Conservation (phyloP, 2,797 vertebrate genomes). For the Phoxinus dragarum region DNA sequence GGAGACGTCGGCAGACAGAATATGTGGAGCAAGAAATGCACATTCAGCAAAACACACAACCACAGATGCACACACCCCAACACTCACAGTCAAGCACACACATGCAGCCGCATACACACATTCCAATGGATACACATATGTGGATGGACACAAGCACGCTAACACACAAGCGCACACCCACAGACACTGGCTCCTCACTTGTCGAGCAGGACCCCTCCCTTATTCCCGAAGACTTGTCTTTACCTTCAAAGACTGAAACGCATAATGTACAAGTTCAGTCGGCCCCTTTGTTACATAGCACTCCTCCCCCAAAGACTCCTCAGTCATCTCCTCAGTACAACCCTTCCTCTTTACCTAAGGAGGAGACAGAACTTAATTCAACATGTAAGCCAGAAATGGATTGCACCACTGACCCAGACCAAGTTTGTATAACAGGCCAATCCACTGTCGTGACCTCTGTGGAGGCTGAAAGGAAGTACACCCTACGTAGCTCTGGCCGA, state of each 20-base stretch:
- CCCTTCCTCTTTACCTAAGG: conserved; percentile 58
- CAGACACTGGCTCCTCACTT: conserved; percentile 38
- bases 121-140: conserved; percentile 65
- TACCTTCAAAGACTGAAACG: conserved; percentile 67
- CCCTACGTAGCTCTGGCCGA: conserved; percentile 92
- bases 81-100: conserved; percentile 67
- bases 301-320: conserved; percentile 65
- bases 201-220: conserved; percentile 56
- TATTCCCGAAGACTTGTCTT: conserved; percentile 58
- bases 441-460: conserved; percentile 73
- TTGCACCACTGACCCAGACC: conserved; percentile 75
- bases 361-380: conserved; percentile 66
- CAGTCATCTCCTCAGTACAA: conserved; percentile 52
- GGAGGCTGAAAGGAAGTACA: conserved; percentile 92
- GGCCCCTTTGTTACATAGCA: conserved; percentile 61
- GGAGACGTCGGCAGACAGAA: conserved; percentile 64
- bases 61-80: conserved; percentile 66
- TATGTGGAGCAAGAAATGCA: conserved; percentile 65
- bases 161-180: conserved; percentile 65
- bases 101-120: conserved; percentile 80
- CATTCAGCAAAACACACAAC: conserved; percentile 74
- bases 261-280: conserved; percentile 70
- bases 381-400: conserved; percentile 71
- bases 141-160: conserved; percentile 71
- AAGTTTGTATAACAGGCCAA: conserved; percentile 71